A percentile compares a stretch with the other conserved stretches of the same genome.
These are phyloP conservation scores for Fissipunctia ypsillon DNA, from an alignment of 2,888 invertebrate species.

Conservation along the genomic window DNA sequence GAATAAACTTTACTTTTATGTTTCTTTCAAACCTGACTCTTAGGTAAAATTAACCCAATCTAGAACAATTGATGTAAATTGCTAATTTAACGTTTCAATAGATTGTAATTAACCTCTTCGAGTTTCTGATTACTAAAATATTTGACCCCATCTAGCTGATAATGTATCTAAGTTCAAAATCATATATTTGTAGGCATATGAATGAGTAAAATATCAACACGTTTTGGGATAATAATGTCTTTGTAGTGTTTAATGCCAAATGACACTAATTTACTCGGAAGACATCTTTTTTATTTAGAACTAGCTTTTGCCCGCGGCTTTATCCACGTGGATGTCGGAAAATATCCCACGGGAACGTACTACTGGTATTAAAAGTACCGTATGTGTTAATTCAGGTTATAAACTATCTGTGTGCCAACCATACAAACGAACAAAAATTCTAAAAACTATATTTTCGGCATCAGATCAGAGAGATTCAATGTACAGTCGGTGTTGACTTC, in stretches of 20 bases:
- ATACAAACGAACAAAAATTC: too few species aligned
- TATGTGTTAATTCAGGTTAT: too few species aligned
- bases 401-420: too few species aligned
- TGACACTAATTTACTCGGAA: background rate
- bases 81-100: constrained; percentile 18
- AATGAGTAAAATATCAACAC: constrained; percentile 34
- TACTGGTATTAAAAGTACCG: too few species aligned
- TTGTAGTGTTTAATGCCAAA: background rate
- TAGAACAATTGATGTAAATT: background rate
- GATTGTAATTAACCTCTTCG: constrained; percentile 17
- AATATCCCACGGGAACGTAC: too few species aligned
- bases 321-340: too few species aligned
- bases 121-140: constrained; percentile 50
- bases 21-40: background rate
- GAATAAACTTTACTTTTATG: too few species aligned
- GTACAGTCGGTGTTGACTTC: too few species aligned
- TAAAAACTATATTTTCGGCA: too few species aligned
- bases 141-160: constrained; percentile 58
- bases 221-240: constrained; percentile 3
- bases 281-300: background rate
- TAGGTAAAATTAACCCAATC: background rate
- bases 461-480: too few species aligned
- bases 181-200: constrained; percentile 27
- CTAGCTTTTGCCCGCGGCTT: too few species aligned
- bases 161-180: constrained; percentile 58